Conservation (phyloP, 2,797 vertebrate species). For the Lepilemur ruficaudatus region DNA sequence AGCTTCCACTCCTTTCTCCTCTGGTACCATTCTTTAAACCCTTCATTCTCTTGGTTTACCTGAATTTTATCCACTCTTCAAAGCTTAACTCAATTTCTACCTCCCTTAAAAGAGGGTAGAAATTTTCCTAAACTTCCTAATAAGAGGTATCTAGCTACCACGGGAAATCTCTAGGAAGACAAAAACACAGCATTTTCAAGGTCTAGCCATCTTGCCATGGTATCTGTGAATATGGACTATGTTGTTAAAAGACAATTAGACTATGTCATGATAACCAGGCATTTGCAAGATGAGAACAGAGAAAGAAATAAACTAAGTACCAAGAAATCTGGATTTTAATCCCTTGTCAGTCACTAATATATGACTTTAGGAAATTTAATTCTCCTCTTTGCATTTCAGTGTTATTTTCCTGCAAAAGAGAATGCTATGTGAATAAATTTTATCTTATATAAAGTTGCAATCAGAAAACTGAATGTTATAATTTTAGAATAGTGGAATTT, state of each 20-base stretch:
- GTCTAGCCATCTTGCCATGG: background rate
- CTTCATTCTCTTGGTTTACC: background rate
- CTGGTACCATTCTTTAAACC: background rate
- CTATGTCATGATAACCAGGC: background rate
- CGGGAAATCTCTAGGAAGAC: background rate
- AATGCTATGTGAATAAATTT: background rate
- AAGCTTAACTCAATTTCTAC: background rate
- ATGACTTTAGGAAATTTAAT: background rate
- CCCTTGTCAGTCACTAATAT: background rate
- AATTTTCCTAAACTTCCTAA: background rate
- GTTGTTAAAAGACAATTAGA: background rate
- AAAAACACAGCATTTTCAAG: background rate
- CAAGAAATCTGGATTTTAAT: background rate
- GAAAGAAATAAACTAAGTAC: background rate
- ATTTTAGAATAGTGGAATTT: conserved; percentile 19
- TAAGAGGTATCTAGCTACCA: background rate
- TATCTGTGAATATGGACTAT: background rate
- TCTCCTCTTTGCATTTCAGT: background rate
- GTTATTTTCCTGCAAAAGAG: background rate
- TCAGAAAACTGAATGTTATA: background rate
- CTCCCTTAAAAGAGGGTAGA: background rate
- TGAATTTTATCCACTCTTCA: background rate
- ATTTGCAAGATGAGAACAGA: background rate
- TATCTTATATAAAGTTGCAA: background rate
- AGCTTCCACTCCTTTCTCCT: background rate